Conservation (phyloP, 2,797 vertebrate species). For the Tragopan temminckii region DNA sequence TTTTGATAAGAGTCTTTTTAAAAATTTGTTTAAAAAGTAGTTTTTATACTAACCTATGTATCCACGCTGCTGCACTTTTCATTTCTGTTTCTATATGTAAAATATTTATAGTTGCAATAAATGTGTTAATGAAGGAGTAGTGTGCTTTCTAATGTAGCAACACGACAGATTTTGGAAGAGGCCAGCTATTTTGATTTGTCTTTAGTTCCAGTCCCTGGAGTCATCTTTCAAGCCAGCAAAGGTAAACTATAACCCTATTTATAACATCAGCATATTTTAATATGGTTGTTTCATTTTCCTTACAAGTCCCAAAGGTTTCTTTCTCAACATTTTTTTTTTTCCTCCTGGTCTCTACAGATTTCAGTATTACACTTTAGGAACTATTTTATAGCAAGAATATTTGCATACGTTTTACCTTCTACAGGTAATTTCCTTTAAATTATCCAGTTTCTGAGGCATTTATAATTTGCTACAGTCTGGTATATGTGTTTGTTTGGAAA, state of each 20-base stretch:
- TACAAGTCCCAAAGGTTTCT: not conserved
- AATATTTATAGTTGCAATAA: not conserved
- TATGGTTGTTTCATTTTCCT: not conserved
- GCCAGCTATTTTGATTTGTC: not conserved
- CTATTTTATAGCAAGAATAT: not conserved
- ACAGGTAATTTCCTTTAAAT: not conserved
- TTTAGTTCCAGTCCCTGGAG: not conserved
- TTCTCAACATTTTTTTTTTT: not conserved
- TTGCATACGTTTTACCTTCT: not conserved
- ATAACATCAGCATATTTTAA: conserved; percentile 11
- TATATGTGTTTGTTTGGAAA: not conserved
- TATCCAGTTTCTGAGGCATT: not conserved
- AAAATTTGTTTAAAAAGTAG: not conserved
- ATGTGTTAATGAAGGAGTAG: not conserved
- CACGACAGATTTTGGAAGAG: not conserved
- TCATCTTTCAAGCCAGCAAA: not conserved
- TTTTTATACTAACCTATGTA: not conserved
- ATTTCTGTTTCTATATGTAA: not conserved
- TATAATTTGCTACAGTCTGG: not conserved
- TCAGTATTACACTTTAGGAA: not conserved
- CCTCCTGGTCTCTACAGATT: not conserved
- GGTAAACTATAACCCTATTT: not conserved
- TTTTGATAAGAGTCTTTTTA: not conserved
- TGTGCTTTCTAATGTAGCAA: not conserved
- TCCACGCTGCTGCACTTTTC: not conserved